Evolutionary conservation across 2,113 vertebrate species (phyloP), one percentile per base, ranked within the genome.

Genomic region (Neodontobutis hainanensis): DNA sequence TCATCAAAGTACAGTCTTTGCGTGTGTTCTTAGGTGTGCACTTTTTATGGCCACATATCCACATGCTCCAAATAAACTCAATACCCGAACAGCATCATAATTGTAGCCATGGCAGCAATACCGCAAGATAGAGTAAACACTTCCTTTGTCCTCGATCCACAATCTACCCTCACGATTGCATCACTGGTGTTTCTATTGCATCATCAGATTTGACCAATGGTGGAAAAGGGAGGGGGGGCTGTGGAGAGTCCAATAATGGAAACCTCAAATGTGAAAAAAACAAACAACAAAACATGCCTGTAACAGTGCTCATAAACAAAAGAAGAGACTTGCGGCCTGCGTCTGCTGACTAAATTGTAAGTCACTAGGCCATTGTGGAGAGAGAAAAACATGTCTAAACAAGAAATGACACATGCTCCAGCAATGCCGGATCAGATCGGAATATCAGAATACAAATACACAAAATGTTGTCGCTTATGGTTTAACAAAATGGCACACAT

Each of bases 81-180:
- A 69, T 77, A 78, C 61, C 60, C 68, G 34, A 70, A 73, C 76
- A 0, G 47, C 74, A 78, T 80, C 49, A 68, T 81, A 78, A 84
- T 63, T 65, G 73, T 82, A 85, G 69, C 84, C 57, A 82, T 83
- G 64, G 68, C 47, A 80, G 86, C 80, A 49, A 65, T 80, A 81
- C 70, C 59, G 78, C 57, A 84, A 73, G 47, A 11, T n/a, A 73
- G 61, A 70, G 73, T 77, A 86, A 88, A 87, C 73, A 84, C 35
- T 55, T 56, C 56, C 56, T 82, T 72, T 76, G 64, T 77, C 48
- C 73, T 50, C 44, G 64, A 40, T 57, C 15, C 40, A 15, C 15
- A 59, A 38, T 58, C 45, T 27, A 27, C 19, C 19, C 19, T 27
- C 48, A 56, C 36, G 71, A 80, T 86, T 86, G 62, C 80, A 77